A percentile compares a stretch with the other conserved stretches of the same genome.
phyloP scores from a whole-genome alignment of 2,797 vertebrate genomes.

The Ficedula albicollis region DNA sequence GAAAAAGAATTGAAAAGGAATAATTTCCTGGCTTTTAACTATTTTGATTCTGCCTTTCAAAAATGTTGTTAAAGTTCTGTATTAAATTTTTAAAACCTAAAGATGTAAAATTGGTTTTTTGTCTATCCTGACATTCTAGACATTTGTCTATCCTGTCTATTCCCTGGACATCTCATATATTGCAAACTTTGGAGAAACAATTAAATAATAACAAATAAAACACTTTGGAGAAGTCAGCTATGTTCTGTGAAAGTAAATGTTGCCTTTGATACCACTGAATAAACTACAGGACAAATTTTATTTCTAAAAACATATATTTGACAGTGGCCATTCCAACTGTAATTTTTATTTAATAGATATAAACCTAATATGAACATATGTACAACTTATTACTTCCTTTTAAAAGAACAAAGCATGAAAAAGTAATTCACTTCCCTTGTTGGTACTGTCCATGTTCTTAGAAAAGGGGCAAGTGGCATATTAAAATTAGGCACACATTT shows the following conservation, averaged over 20 bases:
- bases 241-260: accelerated
- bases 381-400: not conserved
- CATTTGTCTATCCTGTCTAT: not conserved
- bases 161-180: not conserved
- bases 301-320: not conserved
- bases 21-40: not conserved
- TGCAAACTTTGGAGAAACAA: not conserved
- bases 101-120: not conserved
- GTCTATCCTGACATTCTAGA: accelerated
- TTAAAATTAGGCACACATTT: conserved; percentile 50
- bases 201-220: not conserved
- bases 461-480: not conserved
- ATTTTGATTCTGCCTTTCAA: not conserved
- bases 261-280: not conserved
- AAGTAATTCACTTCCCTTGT: not conserved
- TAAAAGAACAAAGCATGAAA: not conserved
- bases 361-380: not conserved
- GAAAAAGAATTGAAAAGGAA: not conserved
- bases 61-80: not conserved
- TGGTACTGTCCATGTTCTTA: not conserved
- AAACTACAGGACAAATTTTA: not conserved
- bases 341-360: not conserved
- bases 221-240: not conserved
- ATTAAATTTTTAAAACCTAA: not conserved
- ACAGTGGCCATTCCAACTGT: accelerated